Evolutionary conservation across 2,888 invertebrate genomes (phyloP).

Genomic region (Dusona sp.): DNA sequence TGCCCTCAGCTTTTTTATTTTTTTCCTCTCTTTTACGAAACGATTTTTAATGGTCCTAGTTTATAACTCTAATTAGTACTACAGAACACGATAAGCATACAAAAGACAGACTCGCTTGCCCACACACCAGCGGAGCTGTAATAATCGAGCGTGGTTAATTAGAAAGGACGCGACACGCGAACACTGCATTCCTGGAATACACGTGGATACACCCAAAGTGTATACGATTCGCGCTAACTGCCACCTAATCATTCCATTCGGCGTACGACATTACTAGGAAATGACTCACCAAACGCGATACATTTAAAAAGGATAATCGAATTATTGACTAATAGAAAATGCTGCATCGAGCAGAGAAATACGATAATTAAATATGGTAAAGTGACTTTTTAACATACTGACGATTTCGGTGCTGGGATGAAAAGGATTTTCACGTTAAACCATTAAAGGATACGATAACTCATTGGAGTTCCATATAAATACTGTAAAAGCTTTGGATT

Average conservation of each 20-base stretch:
- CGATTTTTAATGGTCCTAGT: slow-evolving; percentile 5
- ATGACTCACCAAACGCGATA: not conserved
- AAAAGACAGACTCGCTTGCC: not conserved
- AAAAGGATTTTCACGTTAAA: too few species aligned
- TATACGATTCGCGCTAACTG: slow-evolving; percentile 51
- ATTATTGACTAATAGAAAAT: not conserved
- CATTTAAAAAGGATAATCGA: not conserved
- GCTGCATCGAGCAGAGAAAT: not conserved
- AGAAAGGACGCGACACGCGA: slow-evolving; percentile 78
- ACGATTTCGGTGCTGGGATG: too few species aligned
- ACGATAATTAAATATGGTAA: not conserved
- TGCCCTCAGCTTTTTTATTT: not conserved
- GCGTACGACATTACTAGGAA: not conserved
- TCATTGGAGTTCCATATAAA: too few species aligned
- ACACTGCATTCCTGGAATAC: slow-evolving; percentile 74
- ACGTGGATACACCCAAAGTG: slow-evolving; percentile 27
- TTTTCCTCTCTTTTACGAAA: not conserved
- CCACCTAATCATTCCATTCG: slow-evolving; percentile 58
- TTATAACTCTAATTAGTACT: slow-evolving; percentile 2
- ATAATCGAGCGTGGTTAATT: slow-evolving; percentile 79
- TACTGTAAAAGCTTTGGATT: too few species aligned
- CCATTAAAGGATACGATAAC: too few species aligned
- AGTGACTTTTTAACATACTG: not conserved
- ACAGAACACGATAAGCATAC: slow-evolving; percentile 1
- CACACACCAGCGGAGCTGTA: slow-evolving; percentile 57